Conservation (phyloP, 1,140 invertebrate species). For the Calycopis cecrops region DNA sequence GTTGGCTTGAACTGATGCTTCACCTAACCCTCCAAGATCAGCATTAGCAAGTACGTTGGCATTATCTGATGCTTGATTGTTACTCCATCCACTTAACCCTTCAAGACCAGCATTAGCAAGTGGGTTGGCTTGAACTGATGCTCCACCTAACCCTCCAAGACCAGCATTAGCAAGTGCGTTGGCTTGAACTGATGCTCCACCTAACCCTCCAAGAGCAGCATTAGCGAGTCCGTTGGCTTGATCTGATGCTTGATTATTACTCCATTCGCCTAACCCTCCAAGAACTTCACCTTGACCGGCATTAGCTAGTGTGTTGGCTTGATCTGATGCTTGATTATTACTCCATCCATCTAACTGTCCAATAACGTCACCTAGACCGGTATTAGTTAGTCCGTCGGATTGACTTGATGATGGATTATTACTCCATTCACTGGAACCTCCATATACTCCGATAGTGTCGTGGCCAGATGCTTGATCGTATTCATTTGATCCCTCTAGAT, state of each 20-base stretch:
- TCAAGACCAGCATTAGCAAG: slow-evolving; percentile 10
- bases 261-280: slow-evolving; percentile 12
- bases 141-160: too few species aligned
- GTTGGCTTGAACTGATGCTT: not conserved
- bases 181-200: too few species aligned
- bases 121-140: slow-evolving; percentile 19
- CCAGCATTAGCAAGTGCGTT: too few species aligned
- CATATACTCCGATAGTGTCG: too few species aligned
- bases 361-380: slow-evolving; percentile 9
- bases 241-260: slow-evolving; percentile 13
- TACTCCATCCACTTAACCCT: slow-evolving; percentile 17
- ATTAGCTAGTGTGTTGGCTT: not conserved
- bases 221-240: slow-evolving; percentile 18
- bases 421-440: slow-evolving; percentile 17
- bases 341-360: slow-evolving; percentile 13
- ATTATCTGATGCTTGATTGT: slow-evolving; percentile 20
- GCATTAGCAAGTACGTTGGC: slow-evolving; percentile 17
- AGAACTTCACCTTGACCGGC: slow-evolving; percentile 12
- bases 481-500: too few species aligned
- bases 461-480: too few species aligned
- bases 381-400: slow-evolving; percentile 14
- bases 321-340: slow-evolving; percentile 4
- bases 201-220: not conserved
- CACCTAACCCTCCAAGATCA: slow-evolving; percentile 8
- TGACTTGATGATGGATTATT: slow-evolving; percentile 20